Base-by-base conservation (phyloP, 2,113 vertebrate genomes). In the Carassius carassius region DNA sequence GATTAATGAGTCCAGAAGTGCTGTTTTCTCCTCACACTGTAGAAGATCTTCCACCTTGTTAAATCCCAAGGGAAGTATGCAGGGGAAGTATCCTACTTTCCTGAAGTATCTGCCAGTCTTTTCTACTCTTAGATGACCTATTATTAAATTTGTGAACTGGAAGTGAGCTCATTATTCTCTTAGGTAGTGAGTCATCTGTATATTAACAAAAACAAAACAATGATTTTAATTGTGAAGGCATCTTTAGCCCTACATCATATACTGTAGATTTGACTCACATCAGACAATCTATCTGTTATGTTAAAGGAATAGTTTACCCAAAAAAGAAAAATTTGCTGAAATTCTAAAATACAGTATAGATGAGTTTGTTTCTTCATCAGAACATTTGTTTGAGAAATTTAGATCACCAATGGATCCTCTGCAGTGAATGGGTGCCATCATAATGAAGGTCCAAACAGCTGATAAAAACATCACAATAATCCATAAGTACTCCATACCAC, bases 1-100 rank as follows among this genome's bases (percentile, higher is more conserved):
- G 85, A 86, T 86, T 86, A 82, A 86, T 86, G 79, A 76, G 63
- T 80, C 65, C 62, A 23, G 60, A 62, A 3, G 19, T 25, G 11
- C 58, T 58, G 54, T 37, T 79, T 80, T 25, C 49, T 47, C 44
- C 23, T 49, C 54, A 29, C 25, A 54, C 65, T 47, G 25, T 54
- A 37, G 35, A 73, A 81, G 56, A 51, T 76, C 67, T 69, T 60
- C 73, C 32, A 65, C 58, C 44, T 74, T 75, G 69, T 79, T 79
- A 41, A 60, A 60, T 16, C 84, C 49, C 77, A 56, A 73, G 54
- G 65, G 84, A 85, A 47, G 47, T 10, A 72, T 44, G 77, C 12
- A 63, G 65, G 29, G 44, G 60, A 83, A 81, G 73, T 63, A 79
- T 80, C 35, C 74, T 73, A 79, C 76, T 85, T 79, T 72, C 35